A percentile compares a stretch with the other conserved stretches of the same genome.
phyloP scores from a whole-genome alignment of 2,797 vertebrate genomes.

The Nannoperca obscura region DNA sequence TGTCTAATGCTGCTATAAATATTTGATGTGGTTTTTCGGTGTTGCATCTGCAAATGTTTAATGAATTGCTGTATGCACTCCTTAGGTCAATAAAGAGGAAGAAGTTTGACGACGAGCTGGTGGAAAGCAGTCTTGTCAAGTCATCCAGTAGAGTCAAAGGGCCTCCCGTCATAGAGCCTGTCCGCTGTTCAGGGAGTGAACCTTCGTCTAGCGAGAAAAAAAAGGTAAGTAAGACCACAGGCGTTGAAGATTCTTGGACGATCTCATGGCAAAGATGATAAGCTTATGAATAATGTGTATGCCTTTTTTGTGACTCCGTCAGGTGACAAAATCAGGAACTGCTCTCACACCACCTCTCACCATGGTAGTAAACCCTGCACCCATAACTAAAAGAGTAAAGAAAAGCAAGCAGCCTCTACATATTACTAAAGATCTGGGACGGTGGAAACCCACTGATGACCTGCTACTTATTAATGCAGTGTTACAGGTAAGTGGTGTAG shows the following conservation, averaged over 20 bases:
- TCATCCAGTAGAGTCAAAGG: constrained; percentile 95
- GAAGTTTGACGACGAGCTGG: constrained; percentile 97
- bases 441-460: constrained; percentile 96
- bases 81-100: constrained; percentile 96
- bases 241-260: not conserved
- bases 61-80: not conserved
- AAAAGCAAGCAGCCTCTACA: constrained; percentile 96
- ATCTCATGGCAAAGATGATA: not conserved
- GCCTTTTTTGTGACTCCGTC: not conserved
- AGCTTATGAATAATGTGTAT: constrained; percentile 1
- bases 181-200: constrained; percentile 92
- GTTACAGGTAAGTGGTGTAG: constrained; percentile 86
- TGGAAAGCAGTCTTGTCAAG: constrained; percentile 98
- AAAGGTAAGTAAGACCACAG: constrained; percentile 83
- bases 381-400: constrained; percentile 94
- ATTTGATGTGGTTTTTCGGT: not conserved
- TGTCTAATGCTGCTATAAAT: not conserved
- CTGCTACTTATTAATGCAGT: constrained; percentile 95
- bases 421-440: constrained; percentile 94
- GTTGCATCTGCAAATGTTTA: not conserved
- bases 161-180: constrained; percentile 89
- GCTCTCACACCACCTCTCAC: constrained; percentile 87
- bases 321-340: constrained; percentile 90
- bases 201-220: constrained; percentile 94
- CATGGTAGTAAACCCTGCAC: constrained; percentile 86